Conservation (phyloP, 2,113 vertebrate genomes). For the Pionites leucogaster region DNA sequence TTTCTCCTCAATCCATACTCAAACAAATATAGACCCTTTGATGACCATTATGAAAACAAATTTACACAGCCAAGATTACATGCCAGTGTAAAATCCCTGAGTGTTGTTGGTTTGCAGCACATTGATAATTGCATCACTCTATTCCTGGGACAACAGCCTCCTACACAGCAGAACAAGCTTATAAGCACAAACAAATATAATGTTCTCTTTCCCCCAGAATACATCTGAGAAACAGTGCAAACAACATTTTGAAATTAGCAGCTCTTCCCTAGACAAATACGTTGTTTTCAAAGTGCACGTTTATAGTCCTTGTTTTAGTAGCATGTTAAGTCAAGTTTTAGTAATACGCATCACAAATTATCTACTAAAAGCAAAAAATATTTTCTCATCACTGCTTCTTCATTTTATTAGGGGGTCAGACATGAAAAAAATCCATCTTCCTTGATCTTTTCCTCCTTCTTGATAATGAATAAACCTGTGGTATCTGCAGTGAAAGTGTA, state of each 20-base stretch:
- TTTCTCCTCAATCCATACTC: neutral
- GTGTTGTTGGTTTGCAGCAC: neutral
- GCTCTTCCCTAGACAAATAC: neutral
- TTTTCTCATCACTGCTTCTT: neutral
- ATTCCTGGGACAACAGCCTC: neutral
- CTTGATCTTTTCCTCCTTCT: neutral
- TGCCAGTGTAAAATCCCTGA: neutral
- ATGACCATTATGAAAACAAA: neutral
- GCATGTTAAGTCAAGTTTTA: neutral
- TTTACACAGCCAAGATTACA: neutral
- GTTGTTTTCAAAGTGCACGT: neutral
- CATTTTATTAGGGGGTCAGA: neutral
- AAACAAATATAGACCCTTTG: neutral
- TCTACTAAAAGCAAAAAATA: neutral
- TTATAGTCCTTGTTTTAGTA: neutral
- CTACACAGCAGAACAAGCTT: neutral
- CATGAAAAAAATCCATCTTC: neutral
- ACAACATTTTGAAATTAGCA: neutral
- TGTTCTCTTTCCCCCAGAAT: neutral
- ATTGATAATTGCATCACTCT: neutral
- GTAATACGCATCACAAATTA: neutral
- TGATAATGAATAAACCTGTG: neutral
- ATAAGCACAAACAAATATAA: neutral
- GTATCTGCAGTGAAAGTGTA: neutral
- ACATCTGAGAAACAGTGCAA: neutral